phyloP scores from a whole-genome alignment of 2,113 vertebrate genomes.

The Eubucco bourcierii region DNA sequence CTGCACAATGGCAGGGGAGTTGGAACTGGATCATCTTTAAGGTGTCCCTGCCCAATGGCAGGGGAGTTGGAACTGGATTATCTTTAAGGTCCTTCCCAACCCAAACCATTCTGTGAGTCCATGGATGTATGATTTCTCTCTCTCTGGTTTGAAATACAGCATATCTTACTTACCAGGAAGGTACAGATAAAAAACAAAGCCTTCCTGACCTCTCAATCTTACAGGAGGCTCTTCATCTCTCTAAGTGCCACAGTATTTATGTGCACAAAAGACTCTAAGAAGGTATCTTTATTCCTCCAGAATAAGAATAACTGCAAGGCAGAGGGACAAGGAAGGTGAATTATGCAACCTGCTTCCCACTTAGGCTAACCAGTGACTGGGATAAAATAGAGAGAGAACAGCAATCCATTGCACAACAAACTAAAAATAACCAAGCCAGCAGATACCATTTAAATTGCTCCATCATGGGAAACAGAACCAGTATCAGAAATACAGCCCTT shows the following conservation, averaged over 20 bases:
- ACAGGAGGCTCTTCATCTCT: neutral
- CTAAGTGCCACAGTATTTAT: neutral
- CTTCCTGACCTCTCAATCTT: neutral
- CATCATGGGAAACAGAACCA: conserved; percentile 58
- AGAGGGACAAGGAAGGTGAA: neutral
- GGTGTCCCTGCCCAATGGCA: too few relatives aligned
- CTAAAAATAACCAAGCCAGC: conserved; percentile 57
- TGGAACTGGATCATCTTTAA: too few relatives aligned
- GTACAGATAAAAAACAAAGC: neutral
- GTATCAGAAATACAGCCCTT: conserved; percentile 23
- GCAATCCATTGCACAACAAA: conserved; percentile 26
- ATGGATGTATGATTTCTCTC: neutral
- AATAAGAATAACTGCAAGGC: neutral
- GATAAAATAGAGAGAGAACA: conserved; percentile 32
- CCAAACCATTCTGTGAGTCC: too few relatives aligned
- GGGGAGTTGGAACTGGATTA: too few relatives aligned
- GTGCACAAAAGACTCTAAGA: neutral
- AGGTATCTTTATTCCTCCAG: conserved; percentile 11
- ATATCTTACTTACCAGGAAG: neutral
- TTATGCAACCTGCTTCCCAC: conserved; percentile 5
- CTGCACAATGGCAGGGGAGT: too few relatives aligned
- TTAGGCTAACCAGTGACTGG: conserved; percentile 9
- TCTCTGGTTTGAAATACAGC: neutral
- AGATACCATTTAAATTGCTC: conserved; percentile 29
- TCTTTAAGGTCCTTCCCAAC: too few relatives aligned